These are phyloP conservation scores for Oscarella lobularis DNA, from an alignment of 37 sponge, comb jelly and placozoan genomes.

Conservation along the genomic window DNA sequence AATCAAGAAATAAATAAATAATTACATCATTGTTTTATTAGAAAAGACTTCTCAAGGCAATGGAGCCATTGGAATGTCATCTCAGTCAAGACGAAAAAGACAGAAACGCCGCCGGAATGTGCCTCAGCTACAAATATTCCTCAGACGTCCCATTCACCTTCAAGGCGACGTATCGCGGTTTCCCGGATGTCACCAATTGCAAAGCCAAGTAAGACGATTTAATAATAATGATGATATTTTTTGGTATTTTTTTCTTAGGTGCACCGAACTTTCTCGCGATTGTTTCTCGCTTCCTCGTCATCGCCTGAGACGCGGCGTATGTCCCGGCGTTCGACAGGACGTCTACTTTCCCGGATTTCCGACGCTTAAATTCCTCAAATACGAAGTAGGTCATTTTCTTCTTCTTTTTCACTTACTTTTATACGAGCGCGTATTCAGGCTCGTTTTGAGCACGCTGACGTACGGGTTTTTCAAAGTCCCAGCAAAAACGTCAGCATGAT, in stretches of 20 bases:
- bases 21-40: conserved; percentile 1
- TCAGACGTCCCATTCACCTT: background rate
- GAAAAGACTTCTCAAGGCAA: conserved; percentile 20
- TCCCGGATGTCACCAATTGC: conserved; percentile 26
- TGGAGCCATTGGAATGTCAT: conserved; percentile 5
- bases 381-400: conserved; percentile 13
- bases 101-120: conserved; percentile 19
- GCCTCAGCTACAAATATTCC: conserved; percentile 15
- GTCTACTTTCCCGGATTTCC: conserved; percentile 85
- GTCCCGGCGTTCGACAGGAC: conserved; percentile 44
- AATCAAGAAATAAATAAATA: too few species aligned
- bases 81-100: conserved; percentile 18
- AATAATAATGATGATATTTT: background rate
- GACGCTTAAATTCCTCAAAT: conserved; percentile 61
- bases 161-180: conserved; percentile 1
- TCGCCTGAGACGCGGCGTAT: conserved; percentile 9
- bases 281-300: conserved; percentile 4
- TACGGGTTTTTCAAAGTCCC: conserved; percentile 62
- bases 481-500: conserved; percentile 60
- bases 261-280: background rate
- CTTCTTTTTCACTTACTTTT: background rate
- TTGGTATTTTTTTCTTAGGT: background rate
- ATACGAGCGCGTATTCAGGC: conserved; percentile 9
- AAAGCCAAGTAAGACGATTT: conserved; percentile 14
- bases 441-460: conserved; percentile 29